Percentiles rank a stretch among this genome's conserved stretches.
These are phyloP conservation scores for Diarsia rubi DNA, from an alignment of 2,888 invertebrate genomes.

Conservation along the genomic window DNA sequence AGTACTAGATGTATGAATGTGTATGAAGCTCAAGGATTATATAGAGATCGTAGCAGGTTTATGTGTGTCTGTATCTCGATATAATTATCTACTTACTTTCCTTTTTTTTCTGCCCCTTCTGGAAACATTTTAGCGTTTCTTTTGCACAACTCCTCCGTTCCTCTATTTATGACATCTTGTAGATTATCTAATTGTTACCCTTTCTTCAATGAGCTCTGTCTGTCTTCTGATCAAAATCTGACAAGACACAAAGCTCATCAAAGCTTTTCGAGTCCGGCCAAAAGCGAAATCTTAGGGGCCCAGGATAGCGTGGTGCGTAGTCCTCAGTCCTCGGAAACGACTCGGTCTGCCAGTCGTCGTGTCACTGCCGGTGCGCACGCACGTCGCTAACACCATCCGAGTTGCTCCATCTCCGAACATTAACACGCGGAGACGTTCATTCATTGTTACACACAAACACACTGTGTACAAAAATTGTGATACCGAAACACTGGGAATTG, in stretches of 20 bases:
- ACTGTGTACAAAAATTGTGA: conserved; percentile 24
- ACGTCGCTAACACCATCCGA: conserved; percentile 44
- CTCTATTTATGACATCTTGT: neutral
- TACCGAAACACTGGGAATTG: conserved; percentile 1
- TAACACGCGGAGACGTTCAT: conserved; percentile 61
- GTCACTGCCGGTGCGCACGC: conserved; percentile 70
- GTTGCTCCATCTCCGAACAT: conserved; percentile 33
- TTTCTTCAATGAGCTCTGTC: neutral
- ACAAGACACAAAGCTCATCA: conserved; percentile 17
- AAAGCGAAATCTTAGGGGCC: conserved; percentile 62
- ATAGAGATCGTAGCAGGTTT: neutral
- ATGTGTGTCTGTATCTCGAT: neutral
- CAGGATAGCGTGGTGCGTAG: conserved; percentile 69
- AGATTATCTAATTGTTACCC: neutral
- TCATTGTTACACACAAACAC: conserved; percentile 44
- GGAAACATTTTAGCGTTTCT: neutral
- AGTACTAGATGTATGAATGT: neutral
- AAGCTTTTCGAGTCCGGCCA: conserved; percentile 17
- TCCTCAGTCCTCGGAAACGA: conserved; percentile 70
- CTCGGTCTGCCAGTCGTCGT: conserved; percentile 75
- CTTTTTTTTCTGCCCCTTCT: neutral
- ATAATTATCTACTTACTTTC: neutral
- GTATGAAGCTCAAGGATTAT: neutral
- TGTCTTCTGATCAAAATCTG: neutral
- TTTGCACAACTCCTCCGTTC: neutral